Evolutionary conservation across 2,113 vertebrate genomes (phyloP), one percentile per base, ranked within the genome.

Genomic region (Aptenodytes forsteri): DNA sequence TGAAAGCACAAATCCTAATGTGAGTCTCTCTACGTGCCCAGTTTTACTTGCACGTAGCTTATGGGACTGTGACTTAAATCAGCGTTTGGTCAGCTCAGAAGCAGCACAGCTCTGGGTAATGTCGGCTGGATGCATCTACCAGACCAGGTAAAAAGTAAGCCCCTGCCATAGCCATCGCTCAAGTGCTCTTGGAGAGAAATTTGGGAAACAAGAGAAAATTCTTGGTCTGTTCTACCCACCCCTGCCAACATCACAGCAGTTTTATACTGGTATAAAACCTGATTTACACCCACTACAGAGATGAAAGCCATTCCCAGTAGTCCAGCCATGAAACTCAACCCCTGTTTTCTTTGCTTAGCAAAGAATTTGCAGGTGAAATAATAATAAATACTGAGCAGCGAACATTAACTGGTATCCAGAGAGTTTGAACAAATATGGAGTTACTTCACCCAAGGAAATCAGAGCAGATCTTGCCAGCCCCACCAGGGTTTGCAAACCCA

Each of bases 291-390:
- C 81, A 46, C 87, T 82, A 76, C 69, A 47, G 89, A 58, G 73
- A 83, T 50, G 73, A 49, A 92, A 94, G 95, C 58, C 96, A 87
- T 64, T 77, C 83, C 70, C 89, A 44, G 83, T 56, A 75, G 66
- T 44, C 56, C 6, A 27, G 83, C 73, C 34, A 4, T 80, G 95
- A 96, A 96, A 97, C 87, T 42, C 93, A 93, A 83, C 77, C 89
- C 83, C 88, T 91, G 81, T 87, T 97, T 95, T 83, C 87, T 85
- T 91, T 97, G 87, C 91, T 93, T 22, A 55, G 40, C 32, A 10
- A 89, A 90, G 86, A 92, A 92, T 92, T 89, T 80, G 89, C 94
- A 97, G 96, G 97, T 96, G 97, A 95, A 95, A 96, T 69, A 96
- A 97, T 71, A 97, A 93, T 62, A 93, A 96, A 95, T 88, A 85